Base-by-base conservation (phyloP, 92 coral and sea anemone genomes). In the Meandrina meandrites region DNA sequence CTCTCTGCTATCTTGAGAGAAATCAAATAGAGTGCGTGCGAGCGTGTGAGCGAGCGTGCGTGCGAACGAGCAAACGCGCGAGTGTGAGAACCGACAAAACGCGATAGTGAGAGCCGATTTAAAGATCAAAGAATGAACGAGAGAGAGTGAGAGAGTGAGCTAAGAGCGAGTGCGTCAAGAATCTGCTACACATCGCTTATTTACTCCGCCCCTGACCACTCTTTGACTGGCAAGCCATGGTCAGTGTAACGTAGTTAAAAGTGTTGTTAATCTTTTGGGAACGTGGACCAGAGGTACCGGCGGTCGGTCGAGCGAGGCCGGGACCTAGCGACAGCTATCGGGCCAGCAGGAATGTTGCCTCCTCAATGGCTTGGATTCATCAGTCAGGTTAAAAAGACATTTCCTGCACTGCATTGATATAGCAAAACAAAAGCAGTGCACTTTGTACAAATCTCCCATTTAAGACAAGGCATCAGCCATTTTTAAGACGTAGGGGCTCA, bases 21-120 rank as follows among this genome's bases (percentile, higher is more conserved):
- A 81, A 53, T 76, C 54, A 11, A 72, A 47, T 72, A 22, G 89
- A 54, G 80, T 34, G 81, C 83, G 82, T 19, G 68, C 89, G 83
- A 32, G 86, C 85, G 93, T 51, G 89, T 72, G 89, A 42, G 92
- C 83, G 98, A 79, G 93, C 81, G 93, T 90, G 76, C 71, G 71
- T 72, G 89, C 86, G 92, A 77, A 81, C 74, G 93, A 78, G 91
- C 62, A 84, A 74, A 88, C 82, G 87, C 79, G 80, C 54, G 85
- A 82, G 90, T 51, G 92, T 79, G 90, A 84, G 92, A 81, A 86
- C 77, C 88, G 85, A 87, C 82, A 31, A 34, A 83, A 64, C 83
- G 74, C 76, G 31, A 47, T 30, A 77, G 24, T 18, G 78, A 82
- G 62, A 67, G 83, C 51, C 71, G 27, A 22, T 57, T 79, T 8